A percentile compares a stretch with the other conserved stretches of the same genome.
Conservation (phyloP, 2,888 invertebrate genomes). For the Cheilosia vernalis region DNA sequence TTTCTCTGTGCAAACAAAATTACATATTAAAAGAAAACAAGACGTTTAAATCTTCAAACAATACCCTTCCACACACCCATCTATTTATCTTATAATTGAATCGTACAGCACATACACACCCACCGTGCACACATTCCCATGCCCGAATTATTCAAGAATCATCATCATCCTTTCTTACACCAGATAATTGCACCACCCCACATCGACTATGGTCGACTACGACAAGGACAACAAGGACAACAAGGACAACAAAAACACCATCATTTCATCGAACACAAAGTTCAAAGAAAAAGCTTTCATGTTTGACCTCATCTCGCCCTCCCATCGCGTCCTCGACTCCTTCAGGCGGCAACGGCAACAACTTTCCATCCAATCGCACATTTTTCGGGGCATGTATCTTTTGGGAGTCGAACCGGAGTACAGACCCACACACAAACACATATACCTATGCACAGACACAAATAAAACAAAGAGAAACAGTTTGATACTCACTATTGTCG, state of each 20-base stretch:
- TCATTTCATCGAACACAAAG: constrained; percentile 63
- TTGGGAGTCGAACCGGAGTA: constrained; percentile 53
- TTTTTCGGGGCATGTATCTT: constrained; percentile 74
- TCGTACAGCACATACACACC: constrained; percentile 36
- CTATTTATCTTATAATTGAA: constrained; percentile 65
- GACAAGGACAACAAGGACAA: constrained; percentile 26
- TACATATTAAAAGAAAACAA: constrained; percentile 56
- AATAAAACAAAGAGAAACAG: constrained; percentile 26
- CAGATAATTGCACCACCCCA: constrained; percentile 59
- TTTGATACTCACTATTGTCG: constrained; percentile 12
- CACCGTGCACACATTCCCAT: constrained; percentile 19
- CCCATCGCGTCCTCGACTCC: constrained; percentile 15
- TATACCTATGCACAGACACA: background rate
- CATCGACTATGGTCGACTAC: constrained; percentile 6
- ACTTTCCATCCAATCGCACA: constrained; percentile 55
- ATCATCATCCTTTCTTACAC: constrained; percentile 53
- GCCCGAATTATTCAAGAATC: constrained; percentile 44
- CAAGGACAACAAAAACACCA: constrained; percentile 52
- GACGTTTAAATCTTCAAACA: constrained; percentile 58
- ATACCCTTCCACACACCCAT: constrained; percentile 30
- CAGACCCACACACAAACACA: background rate
- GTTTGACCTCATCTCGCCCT: constrained; percentile 64
- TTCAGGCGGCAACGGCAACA: constrained; percentile 62
- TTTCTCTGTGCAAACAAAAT: constrained; percentile 41
- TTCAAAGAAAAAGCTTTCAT: constrained; percentile 69